These are phyloP conservation scores for Folsomia candida DNA, from an alignment of 2,888 invertebrate genomes.

Conservation along the genomic window DNA sequence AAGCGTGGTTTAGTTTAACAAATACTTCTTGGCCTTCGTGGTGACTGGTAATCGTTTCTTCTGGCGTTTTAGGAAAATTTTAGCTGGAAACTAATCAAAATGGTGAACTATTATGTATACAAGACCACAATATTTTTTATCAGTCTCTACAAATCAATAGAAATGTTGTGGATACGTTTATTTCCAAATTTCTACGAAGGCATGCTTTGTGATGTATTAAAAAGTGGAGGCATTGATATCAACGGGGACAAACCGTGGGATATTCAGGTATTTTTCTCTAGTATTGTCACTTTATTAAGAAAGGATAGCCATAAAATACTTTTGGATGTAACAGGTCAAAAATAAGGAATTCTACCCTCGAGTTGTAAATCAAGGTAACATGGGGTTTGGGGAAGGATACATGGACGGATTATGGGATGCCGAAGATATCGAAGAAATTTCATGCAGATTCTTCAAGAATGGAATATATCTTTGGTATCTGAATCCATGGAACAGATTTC, in stretches of 20 bases:
- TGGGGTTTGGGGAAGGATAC: constrained; percentile 30
- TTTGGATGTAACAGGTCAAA: constrained; percentile 15
- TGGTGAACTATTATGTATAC: too few relatives aligned
- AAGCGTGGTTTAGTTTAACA: too few relatives aligned
- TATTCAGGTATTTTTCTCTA: too few relatives aligned
- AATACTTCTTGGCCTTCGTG: too few relatives aligned
- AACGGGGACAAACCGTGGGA: constrained; percentile 32
- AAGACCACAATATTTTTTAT: constrained; percentile 4
- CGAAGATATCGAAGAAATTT: constrained; percentile 24
- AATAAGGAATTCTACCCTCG: constrained; percentile 23
- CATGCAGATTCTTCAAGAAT: constrained; percentile 20
- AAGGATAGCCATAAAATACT: constrained; percentile 5
- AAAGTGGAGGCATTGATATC: constrained; percentile 11
- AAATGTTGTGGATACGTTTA: background rate
- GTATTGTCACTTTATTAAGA: too few relatives aligned
- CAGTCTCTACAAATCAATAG: background rate
- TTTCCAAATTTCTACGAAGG: background rate
- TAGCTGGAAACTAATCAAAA: too few relatives aligned
- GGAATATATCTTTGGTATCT: constrained; percentile 24
- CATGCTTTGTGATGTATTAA: background rate
- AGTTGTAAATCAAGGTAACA: constrained; percentile 22
- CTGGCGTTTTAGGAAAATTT: too few relatives aligned
- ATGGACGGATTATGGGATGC: constrained; percentile 31
- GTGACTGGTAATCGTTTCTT: too few relatives aligned
- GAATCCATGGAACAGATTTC: constrained; percentile 33